phyloP scores from a whole-genome alignment of 2,888 invertebrate species.

The Brachyptera risi region DNA sequence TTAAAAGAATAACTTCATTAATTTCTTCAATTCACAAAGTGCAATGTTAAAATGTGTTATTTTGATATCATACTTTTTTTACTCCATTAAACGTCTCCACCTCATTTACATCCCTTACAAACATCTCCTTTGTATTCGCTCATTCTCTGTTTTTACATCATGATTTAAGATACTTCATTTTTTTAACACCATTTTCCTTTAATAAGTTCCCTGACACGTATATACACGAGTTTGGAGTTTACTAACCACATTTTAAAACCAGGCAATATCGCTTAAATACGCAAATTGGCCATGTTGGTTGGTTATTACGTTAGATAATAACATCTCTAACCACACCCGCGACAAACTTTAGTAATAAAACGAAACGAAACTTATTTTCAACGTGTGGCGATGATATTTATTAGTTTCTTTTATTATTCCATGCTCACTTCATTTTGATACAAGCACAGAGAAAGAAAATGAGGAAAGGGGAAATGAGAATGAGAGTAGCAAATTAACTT shows the following conservation, averaged over 20 bases:
- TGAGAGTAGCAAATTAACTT: conserved; percentile 30
- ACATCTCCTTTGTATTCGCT: too few species aligned
- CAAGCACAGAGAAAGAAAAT: not conserved
- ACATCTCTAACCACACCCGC: not conserved
- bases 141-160: too few species aligned
- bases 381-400: not conserved
- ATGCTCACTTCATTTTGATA: too few species aligned
- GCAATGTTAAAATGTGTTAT: too few species aligned
- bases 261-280: not conserved
- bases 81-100: too few species aligned
- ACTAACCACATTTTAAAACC: not conserved
- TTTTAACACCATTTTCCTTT: too few species aligned
- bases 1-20: too few species aligned
- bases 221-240: too few species aligned
- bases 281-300: not conserved
- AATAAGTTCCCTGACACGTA: not conserved
- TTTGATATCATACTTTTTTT: too few species aligned
- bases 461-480: conserved; percentile 17
- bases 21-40: too few species aligned
- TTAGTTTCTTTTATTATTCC: not conserved
- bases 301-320: not conserved
- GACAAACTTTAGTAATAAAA: not conserved
- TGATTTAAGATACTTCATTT: too few species aligned
- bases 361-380: not conserved
- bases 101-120: too few species aligned